phyloP scores from a whole-genome alignment of 1,140 invertebrate species.

The Drosophila santomea region DNA sequence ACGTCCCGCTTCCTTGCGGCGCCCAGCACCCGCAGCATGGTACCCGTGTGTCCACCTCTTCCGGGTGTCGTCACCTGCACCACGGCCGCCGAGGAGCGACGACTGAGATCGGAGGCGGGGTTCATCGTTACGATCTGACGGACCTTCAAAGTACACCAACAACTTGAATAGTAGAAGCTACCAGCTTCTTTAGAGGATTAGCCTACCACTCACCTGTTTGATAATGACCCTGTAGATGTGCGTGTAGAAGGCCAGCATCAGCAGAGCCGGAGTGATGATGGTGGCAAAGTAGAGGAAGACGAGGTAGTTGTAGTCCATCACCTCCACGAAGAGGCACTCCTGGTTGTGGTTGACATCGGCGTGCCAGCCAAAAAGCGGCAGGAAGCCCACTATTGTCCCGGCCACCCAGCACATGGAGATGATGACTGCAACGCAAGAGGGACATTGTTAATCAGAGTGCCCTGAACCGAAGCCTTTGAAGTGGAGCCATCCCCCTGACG shows the following conservation, averaged over 20 bases:
- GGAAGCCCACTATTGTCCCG: slow-evolving; percentile 91
- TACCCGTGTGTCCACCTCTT: slow-evolving; percentile 65
- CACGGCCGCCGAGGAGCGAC: slow-evolving; percentile 73
- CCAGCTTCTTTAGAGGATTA: neutral
- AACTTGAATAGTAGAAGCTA: no score
- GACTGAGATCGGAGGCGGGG: slow-evolving; percentile 76
- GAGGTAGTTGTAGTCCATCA: slow-evolving; percentile 95
- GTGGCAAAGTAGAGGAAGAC: slow-evolving; percentile 95
- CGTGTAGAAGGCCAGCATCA: slow-evolving; percentile 93
- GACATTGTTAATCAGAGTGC: slow-evolving; percentile 7
- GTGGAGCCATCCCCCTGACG: slow-evolving; percentile 17
- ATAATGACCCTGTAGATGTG: slow-evolving; percentile 95
- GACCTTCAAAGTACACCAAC: slow-evolving; percentile 50
- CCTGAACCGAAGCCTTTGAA: slow-evolving; percentile 47
- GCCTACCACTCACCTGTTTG: slow-evolving; percentile 89
- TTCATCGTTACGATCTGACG: slow-evolving; percentile 84
- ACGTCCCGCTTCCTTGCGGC: slow-evolving; percentile 94
- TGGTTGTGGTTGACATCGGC: slow-evolving; percentile 85
- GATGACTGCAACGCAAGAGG: slow-evolving; percentile 88
- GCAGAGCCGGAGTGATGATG: slow-evolving; percentile 93
- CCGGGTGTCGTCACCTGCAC: slow-evolving; percentile 63
- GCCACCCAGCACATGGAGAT: slow-evolving; percentile 94
- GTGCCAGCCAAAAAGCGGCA: slow-evolving; percentile 95
- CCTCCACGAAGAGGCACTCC: slow-evolving; percentile 92
- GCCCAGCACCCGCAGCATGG: slow-evolving; percentile 91